These are phyloP conservation scores for Pangasius mekongensis DNA, from an alignment of 2,797 vertebrate genomes.

Conservation along the genomic window DNA sequence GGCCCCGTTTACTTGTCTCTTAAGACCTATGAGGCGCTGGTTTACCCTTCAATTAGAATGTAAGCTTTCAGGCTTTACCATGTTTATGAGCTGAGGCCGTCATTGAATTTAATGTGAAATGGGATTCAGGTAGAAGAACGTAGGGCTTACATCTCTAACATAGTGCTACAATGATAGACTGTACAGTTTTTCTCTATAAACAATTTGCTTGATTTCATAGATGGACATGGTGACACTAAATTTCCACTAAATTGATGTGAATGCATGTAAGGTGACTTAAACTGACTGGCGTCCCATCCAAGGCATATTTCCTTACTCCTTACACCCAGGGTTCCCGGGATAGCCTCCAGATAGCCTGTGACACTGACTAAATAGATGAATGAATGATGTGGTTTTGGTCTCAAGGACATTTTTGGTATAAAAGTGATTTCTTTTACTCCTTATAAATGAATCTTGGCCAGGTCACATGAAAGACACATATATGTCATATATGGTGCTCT, in stretches of 20 bases:
- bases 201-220: background rate
- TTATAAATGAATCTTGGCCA: background rate
- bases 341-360: background rate
- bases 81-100: slow-evolving; percentile 79
- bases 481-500: background rate
- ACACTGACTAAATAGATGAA: background rate
- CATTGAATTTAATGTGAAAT: slow-evolving; percentile 85
- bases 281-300: background rate
- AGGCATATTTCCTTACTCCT: background rate
- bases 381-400: background rate
- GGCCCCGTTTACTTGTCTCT: slow-evolving; percentile 73
- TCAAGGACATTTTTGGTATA: background rate
- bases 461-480: background rate
- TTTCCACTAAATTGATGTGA: background rate
- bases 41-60: slow-evolving; percentile 83
- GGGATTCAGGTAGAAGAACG: slow-evolving; percentile 78
- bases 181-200: background rate
- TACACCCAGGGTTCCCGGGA: background rate
- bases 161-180: slow-evolving; percentile 3
- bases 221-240: background rate
- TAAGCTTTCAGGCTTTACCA: slow-evolving; percentile 77
- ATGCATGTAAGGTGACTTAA: background rate
- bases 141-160: slow-evolving; percentile 51
- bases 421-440: background rate
- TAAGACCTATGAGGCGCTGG: slow-evolving; percentile 72